phyloP scores from a whole-genome alignment of 2,797 vertebrate genomes.

The Tolypeutes matacus region DNA sequence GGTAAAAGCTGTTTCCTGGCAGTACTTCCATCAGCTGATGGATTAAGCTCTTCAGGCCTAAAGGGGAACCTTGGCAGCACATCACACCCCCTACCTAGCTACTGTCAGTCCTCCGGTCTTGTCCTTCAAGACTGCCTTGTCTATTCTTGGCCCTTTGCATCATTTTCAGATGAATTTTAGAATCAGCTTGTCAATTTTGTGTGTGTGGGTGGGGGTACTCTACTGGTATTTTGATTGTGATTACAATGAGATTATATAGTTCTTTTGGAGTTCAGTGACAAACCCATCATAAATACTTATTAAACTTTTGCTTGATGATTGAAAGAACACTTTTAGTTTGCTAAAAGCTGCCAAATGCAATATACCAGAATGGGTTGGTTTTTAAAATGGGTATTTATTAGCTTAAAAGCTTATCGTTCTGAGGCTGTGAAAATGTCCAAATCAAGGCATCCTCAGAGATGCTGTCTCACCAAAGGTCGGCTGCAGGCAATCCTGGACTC shows the following conservation, averaged over 20 bases:
- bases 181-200: background rate
- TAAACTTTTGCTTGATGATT: background rate
- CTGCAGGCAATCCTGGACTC: too few species aligned
- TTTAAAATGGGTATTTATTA: too few species aligned
- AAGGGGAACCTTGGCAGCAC: background rate
- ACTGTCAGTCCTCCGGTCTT: background rate
- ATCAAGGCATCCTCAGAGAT: too few species aligned
- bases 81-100: background rate
- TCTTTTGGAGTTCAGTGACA: background rate
- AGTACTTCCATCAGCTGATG: background rate
- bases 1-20: background rate
- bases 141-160: background rate
- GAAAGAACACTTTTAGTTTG: background rate
- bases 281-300: background rate
- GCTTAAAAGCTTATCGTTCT: too few species aligned
- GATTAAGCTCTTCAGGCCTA: background rate
- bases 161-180: background rate
- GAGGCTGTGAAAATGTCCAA: too few species aligned
- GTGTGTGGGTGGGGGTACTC: too few species aligned
- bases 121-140: background rate
- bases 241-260: background rate
- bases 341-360: too few species aligned
- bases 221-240: background rate
- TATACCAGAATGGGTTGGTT: too few species aligned
- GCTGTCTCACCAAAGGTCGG: too few species aligned